phyloP scores from a whole-genome alignment of 2,888 invertebrate species.

The Tiliacea aurago region DNA sequence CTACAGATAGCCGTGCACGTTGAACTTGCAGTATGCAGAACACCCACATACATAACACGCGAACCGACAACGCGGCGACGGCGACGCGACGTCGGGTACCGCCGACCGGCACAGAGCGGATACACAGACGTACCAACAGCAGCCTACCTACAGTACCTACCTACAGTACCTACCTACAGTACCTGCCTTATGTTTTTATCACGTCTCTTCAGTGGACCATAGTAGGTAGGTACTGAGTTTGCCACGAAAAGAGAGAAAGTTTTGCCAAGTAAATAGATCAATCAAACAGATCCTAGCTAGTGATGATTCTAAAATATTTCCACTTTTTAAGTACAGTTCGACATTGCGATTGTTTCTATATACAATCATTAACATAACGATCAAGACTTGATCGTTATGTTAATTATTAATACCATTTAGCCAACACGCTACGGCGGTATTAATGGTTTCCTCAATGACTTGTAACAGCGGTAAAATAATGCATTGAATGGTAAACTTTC shows the following conservation, averaged over 20 bases:
- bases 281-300: not conserved
- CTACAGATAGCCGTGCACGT: conserved; percentile 63
- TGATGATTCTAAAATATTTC: not conserved
- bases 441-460: not conserved
- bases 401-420: too few species aligned
- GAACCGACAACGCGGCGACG: too few species aligned
- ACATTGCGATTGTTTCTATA: too few species aligned
- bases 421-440: not conserved
- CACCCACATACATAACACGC: conserved; percentile 49
- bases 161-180: too few species aligned
- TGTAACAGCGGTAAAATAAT: not conserved
- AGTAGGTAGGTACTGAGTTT: not conserved
- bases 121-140: not conserved
- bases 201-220: not conserved
- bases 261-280: not conserved
- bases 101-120: not conserved
- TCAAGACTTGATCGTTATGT: not conserved
- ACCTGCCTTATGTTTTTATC: not conserved
- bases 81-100: conserved; percentile 7
- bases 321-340: not conserved
- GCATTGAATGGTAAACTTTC: not conserved
- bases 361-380: not conserved
- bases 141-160: not conserved
- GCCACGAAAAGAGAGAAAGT: too few species aligned
- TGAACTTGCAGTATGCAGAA: conserved; percentile 64